These are phyloP conservation scores for Sphaeramia orbicularis DNA, from an alignment of 2,797 vertebrate genomes.

Conservation along the genomic window DNA sequence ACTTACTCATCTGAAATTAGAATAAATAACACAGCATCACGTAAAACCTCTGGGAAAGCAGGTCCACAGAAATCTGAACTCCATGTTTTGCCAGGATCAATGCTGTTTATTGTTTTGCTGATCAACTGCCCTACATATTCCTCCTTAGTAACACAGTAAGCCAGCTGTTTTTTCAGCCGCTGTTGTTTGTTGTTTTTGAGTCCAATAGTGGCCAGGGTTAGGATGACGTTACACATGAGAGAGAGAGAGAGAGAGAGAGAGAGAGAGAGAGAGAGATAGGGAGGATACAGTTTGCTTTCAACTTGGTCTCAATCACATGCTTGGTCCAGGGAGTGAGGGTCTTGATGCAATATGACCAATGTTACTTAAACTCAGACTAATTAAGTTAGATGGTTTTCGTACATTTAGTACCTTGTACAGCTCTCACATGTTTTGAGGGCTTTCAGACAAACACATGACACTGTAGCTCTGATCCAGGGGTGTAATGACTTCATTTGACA, in stretches of 20 bases:
- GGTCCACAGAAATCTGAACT: background rate
- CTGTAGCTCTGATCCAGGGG: slow-evolving; percentile 8
- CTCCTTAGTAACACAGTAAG: slow-evolving; percentile 27
- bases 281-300: background rate
- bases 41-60: background rate
- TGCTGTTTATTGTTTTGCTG: slow-evolving; percentile 37
- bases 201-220: slow-evolving; percentile 14
- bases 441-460: slow-evolving; percentile 19
- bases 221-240: slow-evolving; percentile 48
- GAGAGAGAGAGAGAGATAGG: slow-evolving; percentile 4
- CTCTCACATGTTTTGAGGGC: background rate
- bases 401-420: background rate
- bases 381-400: background rate
- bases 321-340: slow-evolving; percentile 13
- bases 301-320: slow-evolving; percentile 33
- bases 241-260: slow-evolving; percentile 20
- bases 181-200: slow-evolving; percentile 62
- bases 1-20: background rate
- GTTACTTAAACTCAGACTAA: background rate
- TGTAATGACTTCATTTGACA: slow-evolving; percentile 5
- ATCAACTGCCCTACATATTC: slow-evolving; percentile 15
- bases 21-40: background rate
- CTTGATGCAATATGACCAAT: slow-evolving; percentile 13
- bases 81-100: background rate
- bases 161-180: slow-evolving; percentile 56